Conservation (phyloP, 2,888 invertebrate species). For the Pachycephus smyrnensis region DNA sequence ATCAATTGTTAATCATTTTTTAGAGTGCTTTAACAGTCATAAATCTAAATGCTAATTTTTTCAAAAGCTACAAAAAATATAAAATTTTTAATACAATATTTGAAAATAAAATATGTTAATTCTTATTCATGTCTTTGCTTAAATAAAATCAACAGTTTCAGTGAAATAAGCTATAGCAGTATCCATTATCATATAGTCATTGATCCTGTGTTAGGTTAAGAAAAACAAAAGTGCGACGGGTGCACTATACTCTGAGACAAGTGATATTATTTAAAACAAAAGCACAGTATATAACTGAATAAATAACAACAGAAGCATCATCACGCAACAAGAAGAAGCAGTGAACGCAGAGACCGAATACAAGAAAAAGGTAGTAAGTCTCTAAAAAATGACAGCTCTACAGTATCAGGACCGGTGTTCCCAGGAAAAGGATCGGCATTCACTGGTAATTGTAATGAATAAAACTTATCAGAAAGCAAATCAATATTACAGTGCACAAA, state of each 20-base stretch:
- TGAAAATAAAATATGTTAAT: not conserved
- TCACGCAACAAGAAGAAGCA: not conserved
- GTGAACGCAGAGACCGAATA: not conserved
- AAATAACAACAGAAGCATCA: not conserved
- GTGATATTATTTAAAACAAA: not conserved
- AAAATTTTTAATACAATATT: not conserved
- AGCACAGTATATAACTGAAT: not conserved
- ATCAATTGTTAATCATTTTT: not conserved
- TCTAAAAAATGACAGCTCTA: conserved; percentile 29
- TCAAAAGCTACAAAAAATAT: not conserved
- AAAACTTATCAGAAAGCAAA: not conserved
- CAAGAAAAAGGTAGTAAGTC: conserved; percentile 12
- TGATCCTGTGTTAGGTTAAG: conserved; percentile 29
- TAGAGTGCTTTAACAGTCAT: not conserved
- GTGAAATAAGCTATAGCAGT: not conserved
- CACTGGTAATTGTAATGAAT: not conserved
- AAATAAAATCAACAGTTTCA: not conserved
- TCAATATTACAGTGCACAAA: conserved; percentile 27
- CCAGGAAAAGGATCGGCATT: conserved; percentile 13
- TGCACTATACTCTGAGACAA: not conserved
- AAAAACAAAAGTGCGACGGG: conserved; percentile 20
- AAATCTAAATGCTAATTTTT: not conserved
- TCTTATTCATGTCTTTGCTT: not conserved
- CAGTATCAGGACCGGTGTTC: not conserved
- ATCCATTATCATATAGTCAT: conserved; percentile 13